These are phyloP conservation scores for Agelas oroides DNA, from an alignment of 37 sponge, comb jelly and placozoan species.

Conservation along the genomic window DNA sequence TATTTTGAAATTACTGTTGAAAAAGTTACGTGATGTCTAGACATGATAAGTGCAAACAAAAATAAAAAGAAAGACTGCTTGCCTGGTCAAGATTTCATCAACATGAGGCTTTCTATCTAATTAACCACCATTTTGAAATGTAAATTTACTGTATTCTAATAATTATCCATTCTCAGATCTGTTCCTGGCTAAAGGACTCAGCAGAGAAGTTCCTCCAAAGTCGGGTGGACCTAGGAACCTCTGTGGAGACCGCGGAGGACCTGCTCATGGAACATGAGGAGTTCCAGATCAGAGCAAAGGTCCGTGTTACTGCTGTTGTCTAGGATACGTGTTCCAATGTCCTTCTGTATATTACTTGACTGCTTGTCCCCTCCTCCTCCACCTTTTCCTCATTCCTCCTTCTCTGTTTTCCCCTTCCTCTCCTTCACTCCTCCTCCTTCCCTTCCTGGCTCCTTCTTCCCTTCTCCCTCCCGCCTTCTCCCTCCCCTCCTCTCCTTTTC, in stretches of 20 bases:
- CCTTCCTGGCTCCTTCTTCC: slow-evolving; percentile 7
- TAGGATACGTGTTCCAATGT: too few relatives aligned
- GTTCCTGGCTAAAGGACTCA: slow-evolving; percentile 36
- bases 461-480: background rate
- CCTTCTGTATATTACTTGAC: too few relatives aligned
- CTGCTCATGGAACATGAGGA: slow-evolving; percentile 52
- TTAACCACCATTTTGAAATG: background rate
- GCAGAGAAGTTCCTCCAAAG: slow-evolving; percentile 43
- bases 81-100: too few relatives aligned
- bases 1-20: background rate
- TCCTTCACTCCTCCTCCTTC: background rate
- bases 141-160: too few relatives aligned
- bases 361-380: too few relatives aligned
- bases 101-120: too few relatives aligned
- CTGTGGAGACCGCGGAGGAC: slow-evolving; percentile 63
- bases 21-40: too few relatives aligned
- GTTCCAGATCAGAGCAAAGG: slow-evolving; percentile 49
- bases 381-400: slow-evolving; percentile 23
- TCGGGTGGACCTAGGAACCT: slow-evolving; percentile 52
- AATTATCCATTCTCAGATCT: slow-evolving; percentile 14
- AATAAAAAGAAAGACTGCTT: too few relatives aligned
- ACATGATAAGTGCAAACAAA: too few relatives aligned
- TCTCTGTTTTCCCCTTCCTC: background rate
- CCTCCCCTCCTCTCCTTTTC: background rate
- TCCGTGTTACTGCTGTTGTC: slow-evolving; percentile 2